Conservation (phyloP, 2,888 invertebrate genomes). For the Sminthurides aquaticus region DNA sequence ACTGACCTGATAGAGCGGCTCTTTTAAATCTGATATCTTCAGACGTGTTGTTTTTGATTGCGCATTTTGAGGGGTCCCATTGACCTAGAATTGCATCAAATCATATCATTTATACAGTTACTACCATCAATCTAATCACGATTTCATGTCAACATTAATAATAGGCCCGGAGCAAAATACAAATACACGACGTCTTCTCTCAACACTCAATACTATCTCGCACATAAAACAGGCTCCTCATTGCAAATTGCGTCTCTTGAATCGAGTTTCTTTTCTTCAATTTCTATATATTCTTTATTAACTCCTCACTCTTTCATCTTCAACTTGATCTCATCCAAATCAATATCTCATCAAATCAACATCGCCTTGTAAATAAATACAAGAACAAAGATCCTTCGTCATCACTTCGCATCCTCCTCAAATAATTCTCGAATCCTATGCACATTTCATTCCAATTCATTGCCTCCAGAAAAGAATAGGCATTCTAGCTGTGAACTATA, state of each 20-base stretch:
- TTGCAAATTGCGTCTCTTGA: neutral
- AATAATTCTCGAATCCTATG: no score
- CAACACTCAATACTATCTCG: no score
- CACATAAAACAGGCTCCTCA: neutral
- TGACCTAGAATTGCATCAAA: constrained; percentile 36
- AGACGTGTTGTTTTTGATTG: constrained; percentile 43
- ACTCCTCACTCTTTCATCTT: neutral
- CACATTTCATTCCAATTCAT: no score
- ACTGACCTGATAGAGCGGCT: constrained; percentile 42
- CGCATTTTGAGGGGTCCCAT: constrained; percentile 44
- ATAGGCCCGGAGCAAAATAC: neutral
- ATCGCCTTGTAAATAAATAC: neutral
- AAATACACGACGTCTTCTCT: no score
- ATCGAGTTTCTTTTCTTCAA: neutral
- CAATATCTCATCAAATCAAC: neutral
- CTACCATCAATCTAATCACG: no score
- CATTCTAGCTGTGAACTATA: no score
- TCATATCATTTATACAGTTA: constrained; percentile 43
- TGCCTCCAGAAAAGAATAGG: no score
- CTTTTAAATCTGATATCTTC: constrained; percentile 43
- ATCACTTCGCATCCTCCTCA: no score
- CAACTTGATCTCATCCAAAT: neutral
- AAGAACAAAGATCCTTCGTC: no score
- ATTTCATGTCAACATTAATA: neutral
- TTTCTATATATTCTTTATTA: neutral